Percentiles rank a stretch among this genome's conserved stretches.
Conservation (phyloP, 2,113 vertebrate species). For the Diphyllodes magnificus region DNA sequence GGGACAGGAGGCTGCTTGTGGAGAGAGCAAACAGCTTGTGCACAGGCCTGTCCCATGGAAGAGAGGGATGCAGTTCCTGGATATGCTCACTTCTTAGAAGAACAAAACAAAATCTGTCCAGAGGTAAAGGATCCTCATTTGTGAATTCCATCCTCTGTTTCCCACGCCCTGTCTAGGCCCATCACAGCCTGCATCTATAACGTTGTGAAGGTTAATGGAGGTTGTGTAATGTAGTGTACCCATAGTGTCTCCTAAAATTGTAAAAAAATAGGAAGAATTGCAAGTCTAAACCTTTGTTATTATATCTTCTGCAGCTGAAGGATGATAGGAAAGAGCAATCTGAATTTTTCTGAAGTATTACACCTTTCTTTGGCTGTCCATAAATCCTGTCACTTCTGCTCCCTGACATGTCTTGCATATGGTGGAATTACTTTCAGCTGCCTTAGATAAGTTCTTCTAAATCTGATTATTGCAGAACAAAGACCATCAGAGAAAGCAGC, state of each 20-base stretch:
- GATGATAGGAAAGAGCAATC: neutral
- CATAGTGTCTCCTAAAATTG: neutral
- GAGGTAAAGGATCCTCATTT: neutral
- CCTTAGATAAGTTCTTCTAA: neutral
- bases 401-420: neutral
- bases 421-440: neutral
- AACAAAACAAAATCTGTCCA: neutral
- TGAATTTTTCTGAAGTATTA: neutral
- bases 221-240: neutral
- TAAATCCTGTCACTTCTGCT: neutral
- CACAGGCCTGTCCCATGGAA: neutral
- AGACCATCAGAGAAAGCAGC: neutral
- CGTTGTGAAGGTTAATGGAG: neutral
- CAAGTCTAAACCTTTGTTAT: neutral
- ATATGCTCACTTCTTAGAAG: neutral
- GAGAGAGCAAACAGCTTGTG: neutral
- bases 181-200: neutral
- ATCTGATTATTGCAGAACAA: conserved; percentile 19
- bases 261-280: neutral
- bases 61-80: neutral
- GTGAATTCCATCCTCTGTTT: neutral
- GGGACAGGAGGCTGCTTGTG: accelerated
- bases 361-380: neutral
- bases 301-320: neutral
- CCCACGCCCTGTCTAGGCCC: neutral